Conservation (phyloP, 2,888 invertebrate genomes). For the Tenthredo notha region DNA sequence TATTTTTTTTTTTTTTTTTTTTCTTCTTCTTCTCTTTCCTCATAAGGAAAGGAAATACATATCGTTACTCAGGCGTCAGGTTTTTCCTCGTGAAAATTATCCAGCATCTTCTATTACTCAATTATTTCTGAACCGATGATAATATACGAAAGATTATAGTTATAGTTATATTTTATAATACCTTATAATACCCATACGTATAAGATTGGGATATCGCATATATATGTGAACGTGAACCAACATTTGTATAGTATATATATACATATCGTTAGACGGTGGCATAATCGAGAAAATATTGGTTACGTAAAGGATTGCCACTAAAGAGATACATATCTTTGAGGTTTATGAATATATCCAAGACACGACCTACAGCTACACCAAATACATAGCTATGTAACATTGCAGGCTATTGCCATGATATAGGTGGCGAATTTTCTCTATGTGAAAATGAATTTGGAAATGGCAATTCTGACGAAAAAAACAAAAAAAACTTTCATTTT, state of each 20-base stretch:
- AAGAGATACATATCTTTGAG: slow-evolving; percentile 45
- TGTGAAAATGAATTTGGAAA: too few species aligned
- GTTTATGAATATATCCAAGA: slow-evolving; percentile 51
- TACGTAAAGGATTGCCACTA: slow-evolving; percentile 51
- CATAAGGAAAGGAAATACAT: neutral
- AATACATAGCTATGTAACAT: too few species aligned
- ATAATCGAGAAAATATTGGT: slow-evolving; percentile 50
- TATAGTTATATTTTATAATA: neutral
- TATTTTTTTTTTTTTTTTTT: neutral
- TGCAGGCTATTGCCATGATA: too few species aligned
- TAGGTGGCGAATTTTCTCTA: too few species aligned
- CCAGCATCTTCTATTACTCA: neutral
- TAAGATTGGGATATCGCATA: neutral
- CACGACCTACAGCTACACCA: slow-evolving; percentile 33
- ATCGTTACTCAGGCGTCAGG: neutral
- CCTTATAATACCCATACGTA: neutral
- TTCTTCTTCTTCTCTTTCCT: neutral
- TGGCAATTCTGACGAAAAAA: too few species aligned
- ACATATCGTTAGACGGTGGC: neutral
- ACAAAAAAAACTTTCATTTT: too few species aligned
- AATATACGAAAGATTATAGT: neutral
- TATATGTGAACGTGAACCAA: slow-evolving; percentile 19
- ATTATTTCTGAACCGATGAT: neutral
- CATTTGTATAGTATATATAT: neutral
- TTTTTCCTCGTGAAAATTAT: neutral